These are phyloP conservation scores for Copidosoma aretas DNA, from an alignment of 2,888 invertebrate species.

Conservation along the genomic window DNA sequence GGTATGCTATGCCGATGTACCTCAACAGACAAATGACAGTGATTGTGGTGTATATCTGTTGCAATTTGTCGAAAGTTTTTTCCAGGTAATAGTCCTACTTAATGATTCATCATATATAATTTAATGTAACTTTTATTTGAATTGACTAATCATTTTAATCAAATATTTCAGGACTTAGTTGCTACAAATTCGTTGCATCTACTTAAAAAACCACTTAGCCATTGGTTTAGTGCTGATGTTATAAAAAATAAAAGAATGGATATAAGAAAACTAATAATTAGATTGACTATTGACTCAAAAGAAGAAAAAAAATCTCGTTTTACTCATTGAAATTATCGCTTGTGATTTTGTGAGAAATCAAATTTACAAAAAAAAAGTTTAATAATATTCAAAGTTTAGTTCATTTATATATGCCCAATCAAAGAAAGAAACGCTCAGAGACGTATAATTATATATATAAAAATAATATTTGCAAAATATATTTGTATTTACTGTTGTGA, in stretches of 20 bases:
- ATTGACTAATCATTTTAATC: too few relatives aligned
- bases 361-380: not conserved
- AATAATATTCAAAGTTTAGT: not conserved
- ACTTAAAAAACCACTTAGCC: not conserved
- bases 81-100: constrained; percentile 8
- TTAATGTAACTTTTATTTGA: too few relatives aligned
- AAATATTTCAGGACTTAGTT: constrained; percentile 14
- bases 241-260: constrained; percentile 10
- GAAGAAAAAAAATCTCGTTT: not conserved
- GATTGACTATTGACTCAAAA: constrained; percentile 1
- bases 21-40: constrained; percentile 4
- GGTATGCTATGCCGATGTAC: constrained; percentile 7
- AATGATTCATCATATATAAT: too few relatives aligned
- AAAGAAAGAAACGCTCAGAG: not conserved
- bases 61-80: constrained; percentile 21
- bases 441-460: not conserved
- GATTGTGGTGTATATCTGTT: constrained; percentile 17
- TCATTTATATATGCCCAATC: not conserved
- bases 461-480: too few relatives aligned
- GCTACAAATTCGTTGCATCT: not conserved
- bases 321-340: not conserved
- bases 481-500: too few relatives aligned
- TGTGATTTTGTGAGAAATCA: not conserved
- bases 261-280: constrained; percentile 13
- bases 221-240: constrained; percentile 11